phyloP scores from a whole-genome alignment of 2,888 invertebrate genomes.

The Chorisops tibialis region DNA sequence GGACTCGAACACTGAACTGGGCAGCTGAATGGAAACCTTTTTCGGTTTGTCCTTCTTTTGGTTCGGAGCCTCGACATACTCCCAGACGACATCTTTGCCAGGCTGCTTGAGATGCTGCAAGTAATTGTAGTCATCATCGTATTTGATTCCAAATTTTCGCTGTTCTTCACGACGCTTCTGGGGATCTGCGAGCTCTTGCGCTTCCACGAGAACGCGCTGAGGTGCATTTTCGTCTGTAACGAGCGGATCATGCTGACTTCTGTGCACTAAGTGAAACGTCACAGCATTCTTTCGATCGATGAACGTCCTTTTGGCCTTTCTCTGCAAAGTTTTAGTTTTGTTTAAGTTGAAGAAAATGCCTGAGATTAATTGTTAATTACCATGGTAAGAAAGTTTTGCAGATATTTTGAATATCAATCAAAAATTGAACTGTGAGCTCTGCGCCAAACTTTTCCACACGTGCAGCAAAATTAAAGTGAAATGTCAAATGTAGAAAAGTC shows the following conservation, averaged over 20 bases:
- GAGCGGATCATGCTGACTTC: slow-evolving; percentile 91
- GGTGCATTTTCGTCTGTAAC: slow-evolving; percentile 85
- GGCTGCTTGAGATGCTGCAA: slow-evolving; percentile 73
- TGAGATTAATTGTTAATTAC: too few species aligned
- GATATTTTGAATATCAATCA: too few species aligned
- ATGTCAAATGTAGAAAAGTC: too few species aligned
- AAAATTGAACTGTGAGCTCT: too few species aligned
- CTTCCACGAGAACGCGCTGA: slow-evolving; percentile 74
- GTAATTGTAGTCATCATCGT: slow-evolving; percentile 94
- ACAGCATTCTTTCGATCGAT: slow-evolving; percentile 89
- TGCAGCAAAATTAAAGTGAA: too few species aligned
- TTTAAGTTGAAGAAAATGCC: too few species aligned
- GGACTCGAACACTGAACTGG: slow-evolving; percentile 86
- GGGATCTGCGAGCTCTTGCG: slow-evolving; percentile 43
- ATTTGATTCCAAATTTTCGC: slow-evolving; percentile 85
- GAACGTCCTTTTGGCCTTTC: slow-evolving; percentile 56
- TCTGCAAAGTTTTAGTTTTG: too few species aligned
- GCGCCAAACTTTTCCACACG: too few species aligned
- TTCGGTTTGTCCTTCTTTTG: slow-evolving; percentile 41
- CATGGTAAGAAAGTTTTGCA: too few species aligned
- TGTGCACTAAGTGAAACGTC: slow-evolving; percentile 87
- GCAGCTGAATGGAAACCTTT: slow-evolving; percentile 58
- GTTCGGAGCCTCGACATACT: slow-evolving; percentile 49
- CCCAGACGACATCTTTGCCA: slow-evolving; percentile 48
- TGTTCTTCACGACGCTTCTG: slow-evolving; percentile 67